A percentile compares a stretch with the other conserved stretches of the same genome.
These are phyloP conservation scores for Microctonus brassicae DNA, from an alignment of 2,888 invertebrate genomes.

Conservation along the genomic window DNA sequence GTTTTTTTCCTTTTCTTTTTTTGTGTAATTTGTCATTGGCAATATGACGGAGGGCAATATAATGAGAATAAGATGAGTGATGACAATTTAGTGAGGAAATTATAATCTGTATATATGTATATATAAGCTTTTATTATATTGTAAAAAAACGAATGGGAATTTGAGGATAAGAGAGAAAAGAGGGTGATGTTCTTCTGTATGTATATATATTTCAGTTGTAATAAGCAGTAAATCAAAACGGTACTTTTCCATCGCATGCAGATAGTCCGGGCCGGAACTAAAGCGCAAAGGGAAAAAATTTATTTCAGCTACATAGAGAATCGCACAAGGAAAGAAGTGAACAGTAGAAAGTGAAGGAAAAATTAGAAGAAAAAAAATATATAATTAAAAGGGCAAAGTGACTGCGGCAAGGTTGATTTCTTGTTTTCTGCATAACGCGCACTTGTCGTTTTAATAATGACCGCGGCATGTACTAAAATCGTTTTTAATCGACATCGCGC, in stretches of 20 bases:
- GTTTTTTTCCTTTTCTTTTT: not conserved
- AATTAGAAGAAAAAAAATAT: slow-evolving; percentile 27
- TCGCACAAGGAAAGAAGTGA: slow-evolving; percentile 25
- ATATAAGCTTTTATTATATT: too few relatives aligned
- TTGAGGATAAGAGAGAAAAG: slow-evolving; percentile 13
- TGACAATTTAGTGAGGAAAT: slow-evolving; percentile 51
- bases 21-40: not conserved
- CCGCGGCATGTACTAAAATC: slow-evolving; percentile 34
- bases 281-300: slow-evolving; percentile 33
- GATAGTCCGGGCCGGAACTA: slow-evolving; percentile 39
- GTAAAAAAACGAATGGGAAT: not conserved
- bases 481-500: slow-evolving; percentile 40
- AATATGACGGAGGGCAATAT: not conserved
- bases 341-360: slow-evolving; percentile 24
- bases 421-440: slow-evolving; percentile 31
- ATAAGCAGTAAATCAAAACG: slow-evolving; percentile 63
- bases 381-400: slow-evolving; percentile 28
- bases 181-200: not conserved
- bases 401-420: slow-evolving; percentile 34
- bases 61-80: slow-evolving; percentile 41
- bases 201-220: slow-evolving; percentile 41
- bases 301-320: slow-evolving; percentile 23
- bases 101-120: slow-evolving; percentile 40
- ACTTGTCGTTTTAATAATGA: slow-evolving; percentile 23
- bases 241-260: slow-evolving; percentile 52